Evolutionary conservation across 2,888 invertebrate species (phyloP), one percentile per base, ranked within the genome.

Genomic region (Rhamnusium bicolor): DNA sequence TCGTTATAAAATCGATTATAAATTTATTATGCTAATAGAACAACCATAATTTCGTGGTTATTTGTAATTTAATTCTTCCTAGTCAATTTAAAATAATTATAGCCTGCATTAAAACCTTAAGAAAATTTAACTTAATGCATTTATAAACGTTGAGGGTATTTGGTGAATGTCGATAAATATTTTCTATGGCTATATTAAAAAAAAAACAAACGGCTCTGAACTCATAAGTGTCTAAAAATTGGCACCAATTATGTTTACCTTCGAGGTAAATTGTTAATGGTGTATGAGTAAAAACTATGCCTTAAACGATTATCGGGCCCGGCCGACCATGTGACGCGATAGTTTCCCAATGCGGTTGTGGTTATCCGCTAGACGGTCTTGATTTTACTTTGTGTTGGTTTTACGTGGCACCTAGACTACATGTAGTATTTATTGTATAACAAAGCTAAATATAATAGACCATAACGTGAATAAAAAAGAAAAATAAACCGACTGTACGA

Each of bases 361-460:
- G 74, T 74, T 69, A 74, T 69, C 71, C 74, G 65, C 71, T 60
- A 71, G 74, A 51, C 71, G 61, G 71, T 71, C 71, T 74, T 66
- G 66, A 71, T 69, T 74, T 71, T 71, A 65, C 71, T 71, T 71
- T 71, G 61, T 71, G 69, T 66, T 71, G 65, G 71, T 63, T 74
- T 69, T 74, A 65, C 71, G 71, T 74, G 69, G 69, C 71, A 71
- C 51, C 69, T 65, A 66, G 65, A 66, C 49, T 58, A 54, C 32
- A 46, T 56, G 40, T 56, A 32, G 69, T n/a, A 62, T 69, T 74
- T 71, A 71, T 40, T 61, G 68, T 47, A 65, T 54, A 65, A 68
- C 74, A 66, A 71, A 74, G 71, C 65, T 53, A 69, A 66, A 69
- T 65, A 71, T 69, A 74, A 74, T 74, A 56, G 66, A 60, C 69